Evolutionary conservation across 2,888 invertebrate genomes (phyloP), one percentile per base, ranked within the genome.

Genomic region (Agrotis ipsilon): DNA sequence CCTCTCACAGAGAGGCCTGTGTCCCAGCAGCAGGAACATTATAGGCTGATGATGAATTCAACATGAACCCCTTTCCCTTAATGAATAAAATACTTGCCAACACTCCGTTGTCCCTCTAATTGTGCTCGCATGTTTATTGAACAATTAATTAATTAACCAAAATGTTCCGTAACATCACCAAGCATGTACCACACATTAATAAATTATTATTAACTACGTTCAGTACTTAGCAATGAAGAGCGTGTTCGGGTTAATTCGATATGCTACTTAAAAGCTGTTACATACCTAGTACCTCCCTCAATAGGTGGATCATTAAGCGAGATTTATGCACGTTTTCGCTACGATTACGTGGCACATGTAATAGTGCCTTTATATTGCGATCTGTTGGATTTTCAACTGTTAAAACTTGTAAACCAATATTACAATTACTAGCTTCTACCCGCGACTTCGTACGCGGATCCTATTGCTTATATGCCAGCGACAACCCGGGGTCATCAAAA

Each of bases 81-180:
- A 55, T 51, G 13, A 61, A 57, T 61, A n/a, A 78, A 78, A 68
- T 64, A 57, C 46, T 5, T 32, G 11, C 21, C 49, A 62, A 52
- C 4, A n/a, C 64, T 27, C 16, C 24, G 48, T 43, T 24, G 55
- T 67, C 48, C 48, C 67, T 48, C 18, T 68, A 68, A 65, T 65
- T 71, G 51, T 48, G 63, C 63, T 43, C 81, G 64, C 11, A 68
- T 54, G 68, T 77, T 54, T 89, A 85, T 84, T 80, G 77, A 78
- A 82, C 86, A 82, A 88, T 90, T 86, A 90, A 88, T 90, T 86
- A 90, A 88, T 87, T 87, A 86, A 88, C 86, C 84, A 82, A 83
- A 87, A 87, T 85, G 82, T 84, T 85, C 85, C 81, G 72, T 76
- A 81, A 84, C 86, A 87, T 87, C 87, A 88, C 76, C 76, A 67